These are phyloP conservation scores for Drosophila anomalata DNA, from an alignment of 2,888 invertebrate species.

Conservation along the genomic window DNA sequence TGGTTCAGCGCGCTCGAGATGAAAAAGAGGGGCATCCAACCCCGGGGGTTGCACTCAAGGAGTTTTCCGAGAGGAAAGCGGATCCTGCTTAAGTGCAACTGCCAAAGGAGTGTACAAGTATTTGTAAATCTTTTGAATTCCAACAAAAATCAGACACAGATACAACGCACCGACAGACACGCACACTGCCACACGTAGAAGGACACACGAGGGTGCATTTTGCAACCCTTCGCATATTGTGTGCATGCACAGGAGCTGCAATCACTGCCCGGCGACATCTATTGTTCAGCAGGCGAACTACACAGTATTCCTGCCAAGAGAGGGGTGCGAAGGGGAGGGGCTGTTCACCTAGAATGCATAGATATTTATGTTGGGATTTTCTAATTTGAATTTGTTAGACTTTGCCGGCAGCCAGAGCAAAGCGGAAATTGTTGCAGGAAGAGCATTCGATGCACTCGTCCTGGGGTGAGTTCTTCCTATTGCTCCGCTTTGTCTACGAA, in stretches of 20 bases:
- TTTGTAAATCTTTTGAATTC: constrained; percentile 79
- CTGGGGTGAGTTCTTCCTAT: constrained; percentile 32
- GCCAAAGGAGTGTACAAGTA: constrained; percentile 68
- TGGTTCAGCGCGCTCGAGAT: constrained; percentile 68
- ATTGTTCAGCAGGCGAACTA: constrained; percentile 69
- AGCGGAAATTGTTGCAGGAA: constrained; percentile 75
- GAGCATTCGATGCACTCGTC: constrained; percentile 58
- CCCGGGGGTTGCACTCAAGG: constrained; percentile 69
- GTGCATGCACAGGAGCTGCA: constrained; percentile 46
- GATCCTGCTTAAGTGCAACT: constrained; percentile 71
- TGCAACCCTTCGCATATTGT: constrained; percentile 65
- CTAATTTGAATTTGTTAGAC: constrained; percentile 75
- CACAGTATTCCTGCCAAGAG: constrained; percentile 22
- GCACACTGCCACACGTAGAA: constrained; percentile 13
- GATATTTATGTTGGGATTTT: constrained; percentile 75
- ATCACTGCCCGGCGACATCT: constrained; percentile 74
- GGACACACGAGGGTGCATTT: constrained; percentile 67
- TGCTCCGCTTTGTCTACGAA: constrained; percentile 11
- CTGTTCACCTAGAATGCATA: constrained; percentile 50
- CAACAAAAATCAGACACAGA: constrained; percentile 65
- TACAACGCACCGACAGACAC: constrained; percentile 23
- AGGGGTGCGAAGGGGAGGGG: not conserved
- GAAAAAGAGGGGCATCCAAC: constrained; percentile 38
- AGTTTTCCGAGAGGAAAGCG: constrained; percentile 26
- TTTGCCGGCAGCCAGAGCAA: constrained; percentile 64